A percentile compares a stretch with the other conserved stretches of the same genome.
Conservation (phyloP, 1,140 invertebrate genomes). For the Trachelipus rathkii region DNA sequence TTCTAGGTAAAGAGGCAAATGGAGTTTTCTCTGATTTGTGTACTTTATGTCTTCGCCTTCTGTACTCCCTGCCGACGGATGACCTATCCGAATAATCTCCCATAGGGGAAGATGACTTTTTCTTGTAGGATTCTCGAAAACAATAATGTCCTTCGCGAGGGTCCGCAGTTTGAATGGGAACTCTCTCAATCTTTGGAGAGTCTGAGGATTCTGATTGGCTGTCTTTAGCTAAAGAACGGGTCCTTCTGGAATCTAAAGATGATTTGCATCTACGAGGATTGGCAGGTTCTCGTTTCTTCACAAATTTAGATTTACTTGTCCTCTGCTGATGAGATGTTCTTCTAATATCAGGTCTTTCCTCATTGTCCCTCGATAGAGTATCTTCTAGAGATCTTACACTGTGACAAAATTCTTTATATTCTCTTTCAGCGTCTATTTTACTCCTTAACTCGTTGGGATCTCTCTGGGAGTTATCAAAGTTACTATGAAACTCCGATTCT, state of each 20-base stretch:
- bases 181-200: neutral
- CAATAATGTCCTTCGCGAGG: neutral
- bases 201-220: neutral
- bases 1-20: neutral
- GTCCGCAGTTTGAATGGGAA: neutral
- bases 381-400: neutral
- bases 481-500: neutral
- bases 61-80: neutral
- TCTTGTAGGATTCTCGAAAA: neutral
- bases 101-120: neutral
- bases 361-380: neutral
- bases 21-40: neutral
- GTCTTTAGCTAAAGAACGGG: neutral
- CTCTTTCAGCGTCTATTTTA: neutral
- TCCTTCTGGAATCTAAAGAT: neutral
- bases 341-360: neutral
- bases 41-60: neutral
- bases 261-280: constrained; percentile 5
- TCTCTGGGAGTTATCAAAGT: neutral
- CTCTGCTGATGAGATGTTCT: neutral
- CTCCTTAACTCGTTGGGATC: neutral
- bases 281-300: neutral
- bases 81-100: neutral
- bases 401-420: neutral
- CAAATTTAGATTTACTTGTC: neutral